Evolutionary conservation across 2,888 invertebrate species (phyloP), one percentile per base, ranked within the genome.

Genomic region (Standfussiana lucernea): DNA sequence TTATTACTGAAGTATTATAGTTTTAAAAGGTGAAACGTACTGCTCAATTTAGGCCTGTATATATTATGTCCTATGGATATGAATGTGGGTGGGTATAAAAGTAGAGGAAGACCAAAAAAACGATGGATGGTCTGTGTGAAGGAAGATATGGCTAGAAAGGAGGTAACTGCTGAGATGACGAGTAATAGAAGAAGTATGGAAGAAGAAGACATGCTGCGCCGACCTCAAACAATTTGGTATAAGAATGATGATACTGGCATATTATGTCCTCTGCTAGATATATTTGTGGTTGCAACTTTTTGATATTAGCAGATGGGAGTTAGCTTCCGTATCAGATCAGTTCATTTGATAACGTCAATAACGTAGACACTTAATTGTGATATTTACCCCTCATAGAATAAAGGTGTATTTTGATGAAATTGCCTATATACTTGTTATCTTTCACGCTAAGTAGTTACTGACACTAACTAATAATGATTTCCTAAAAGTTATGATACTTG

Each of bases 1-100:
- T 77, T 42, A 15, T 37, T 56, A 47, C 37, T 66, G 1, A 56
- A 61, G n/a, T 80, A n/a, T n/a, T 70, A 21, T 32, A 21, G 3
- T 47, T 75, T 64, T 28, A 28, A 37, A 75, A 56, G 0, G n/a
- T 42, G 18, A 32, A 35, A 35, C 7, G 15, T n/a, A 15, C 0
- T 32, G 32, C 8, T 10, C 4, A 1, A 21, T 56, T 59, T 32
- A 21, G 32, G 0, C 2, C 18, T 18, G 28, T 2, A 53, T 13
- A n/a, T n/a, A n/a, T n/a, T n/a, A n/a, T n/a, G n/a, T n/a, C n/a
- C n/a, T n/a, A n/a, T n/a, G n/a, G n/a, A n/a, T n/a, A n/a, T n/a
- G n/a, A n/a, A n/a, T n/a, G n/a, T n/a, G n/a, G n/a, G n/a, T n/a
- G n/a, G n/a, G n/a, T n/a, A n/a, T n/a, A n/a, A n/a, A n/a, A n/a